phyloP scores from a whole-genome alignment of 2,888 invertebrate species.

The Eucera pruinosa region DNA sequence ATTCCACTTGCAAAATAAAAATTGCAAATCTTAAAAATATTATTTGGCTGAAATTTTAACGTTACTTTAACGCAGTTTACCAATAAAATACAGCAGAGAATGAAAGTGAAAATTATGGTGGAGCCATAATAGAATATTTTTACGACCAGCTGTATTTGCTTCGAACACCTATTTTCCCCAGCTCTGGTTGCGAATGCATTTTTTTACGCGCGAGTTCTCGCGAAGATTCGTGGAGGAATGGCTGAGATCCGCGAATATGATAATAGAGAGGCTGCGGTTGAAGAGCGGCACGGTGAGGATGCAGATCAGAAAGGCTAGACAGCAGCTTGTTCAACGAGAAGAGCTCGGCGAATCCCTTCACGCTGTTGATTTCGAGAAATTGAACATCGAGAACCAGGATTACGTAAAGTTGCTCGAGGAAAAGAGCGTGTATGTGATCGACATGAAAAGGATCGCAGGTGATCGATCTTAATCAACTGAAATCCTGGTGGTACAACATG shows the following conservation, averaged over 20 bases:
- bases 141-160: no score
- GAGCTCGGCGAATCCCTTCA: conserved; percentile 87
- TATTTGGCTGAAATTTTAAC: no score
- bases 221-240: conserved; percentile 87
- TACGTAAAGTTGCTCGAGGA: conserved; percentile 85
- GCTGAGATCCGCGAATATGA: conserved; percentile 86
- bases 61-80: no score
- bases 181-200: not conserved
- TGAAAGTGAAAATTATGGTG: no score
- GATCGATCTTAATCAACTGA: conserved; percentile 23
- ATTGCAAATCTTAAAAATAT: no score
- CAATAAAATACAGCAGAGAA: no score
- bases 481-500: no score
- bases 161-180: no score
- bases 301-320: conserved; percentile 85
- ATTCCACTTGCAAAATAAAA: no score
- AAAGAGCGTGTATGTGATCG: conserved; percentile 85
- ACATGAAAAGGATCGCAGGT: conserved; percentile 87
- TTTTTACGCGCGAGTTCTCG: conserved; percentile 21
- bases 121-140: no score
- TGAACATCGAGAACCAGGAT: conserved; percentile 87
- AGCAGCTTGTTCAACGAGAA: conserved; percentile 86
- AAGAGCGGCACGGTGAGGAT: conserved; percentile 86
- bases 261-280: conserved; percentile 87
- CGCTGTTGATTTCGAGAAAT: conserved; percentile 88